Percentiles rank a stretch among this genome's conserved stretches.
Evolutionary conservation across 2,888 invertebrate genomes (phyloP).

Genomic region (Thysanoteuthis rhombus): DNA sequence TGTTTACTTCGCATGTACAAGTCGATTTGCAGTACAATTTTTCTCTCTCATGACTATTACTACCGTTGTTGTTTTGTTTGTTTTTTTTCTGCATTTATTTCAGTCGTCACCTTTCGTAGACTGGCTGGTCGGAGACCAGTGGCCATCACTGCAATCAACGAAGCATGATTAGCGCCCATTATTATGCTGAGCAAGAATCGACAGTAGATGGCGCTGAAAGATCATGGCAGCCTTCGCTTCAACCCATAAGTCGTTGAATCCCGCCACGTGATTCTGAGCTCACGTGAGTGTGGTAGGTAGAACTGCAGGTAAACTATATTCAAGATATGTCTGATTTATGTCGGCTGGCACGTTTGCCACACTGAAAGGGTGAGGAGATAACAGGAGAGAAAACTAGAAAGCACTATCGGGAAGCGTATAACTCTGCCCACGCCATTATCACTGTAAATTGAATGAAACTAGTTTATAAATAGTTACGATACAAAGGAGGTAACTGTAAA

Average conservation of each 20-base stretch:
- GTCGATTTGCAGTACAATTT: not conserved
- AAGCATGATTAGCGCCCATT: not conserved
- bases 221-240: not conserved
- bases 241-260: not conserved
- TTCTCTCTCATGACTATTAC: not conserved
- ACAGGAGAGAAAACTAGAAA: not conserved
- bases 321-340: not conserved
- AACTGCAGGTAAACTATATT: no score
- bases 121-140: not conserved
- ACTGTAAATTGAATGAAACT: no score
- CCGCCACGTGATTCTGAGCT: no score
- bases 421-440: no score
- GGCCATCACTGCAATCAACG: not conserved
- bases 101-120: no score
- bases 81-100: not conserved
- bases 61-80: not conserved
- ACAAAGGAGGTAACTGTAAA: no score
- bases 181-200: not conserved
- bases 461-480: no score
- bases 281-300: no score
- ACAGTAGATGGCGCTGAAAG: not conserved
- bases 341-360: not conserved
- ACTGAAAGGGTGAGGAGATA: not conserved
- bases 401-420: no score
- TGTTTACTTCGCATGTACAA: no score